Conservation (phyloP, 1,140 invertebrate species). For the Nasonia giraulti region DNA sequence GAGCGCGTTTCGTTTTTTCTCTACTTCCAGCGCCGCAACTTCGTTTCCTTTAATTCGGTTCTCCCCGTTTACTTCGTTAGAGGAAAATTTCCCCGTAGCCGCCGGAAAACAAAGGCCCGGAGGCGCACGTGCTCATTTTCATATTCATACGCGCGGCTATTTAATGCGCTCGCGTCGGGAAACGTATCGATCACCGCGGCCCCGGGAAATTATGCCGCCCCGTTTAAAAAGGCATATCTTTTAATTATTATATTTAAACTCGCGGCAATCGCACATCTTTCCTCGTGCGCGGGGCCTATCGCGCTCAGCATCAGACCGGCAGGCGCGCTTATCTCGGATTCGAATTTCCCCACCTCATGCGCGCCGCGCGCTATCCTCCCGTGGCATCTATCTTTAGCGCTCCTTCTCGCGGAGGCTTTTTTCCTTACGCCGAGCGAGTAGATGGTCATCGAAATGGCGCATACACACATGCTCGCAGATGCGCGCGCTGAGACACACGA, state of each 20-base stretch:
- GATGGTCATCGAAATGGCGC: constrained; percentile 46
- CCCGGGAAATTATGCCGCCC: neutral
- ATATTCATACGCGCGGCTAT: neutral
- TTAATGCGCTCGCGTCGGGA: too few relatives aligned
- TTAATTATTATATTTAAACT: constrained; percentile 48
- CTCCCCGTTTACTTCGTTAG: neutral
- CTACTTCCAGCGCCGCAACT: neutral
- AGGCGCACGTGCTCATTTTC: neutral
- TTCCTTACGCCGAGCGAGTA: constrained; percentile 1
- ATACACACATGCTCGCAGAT: neutral
- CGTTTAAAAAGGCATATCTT: constrained; percentile 32
- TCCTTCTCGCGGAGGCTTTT: neutral
- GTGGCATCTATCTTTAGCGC: constrained; percentile 24
- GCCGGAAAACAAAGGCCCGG: neutral
- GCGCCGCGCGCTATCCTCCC: constrained; percentile 8
- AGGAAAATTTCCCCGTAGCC: neutral
- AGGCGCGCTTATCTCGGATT: constrained; percentile 29
- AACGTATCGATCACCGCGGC: neutral
- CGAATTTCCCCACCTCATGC: constrained; percentile 36
- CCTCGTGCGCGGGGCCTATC: constrained; percentile 11
- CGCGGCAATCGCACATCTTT: constrained; percentile 36
- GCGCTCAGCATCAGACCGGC: neutral
- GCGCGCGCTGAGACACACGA: neutral
- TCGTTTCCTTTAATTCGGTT: constrained; percentile 27
- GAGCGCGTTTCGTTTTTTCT: constrained; percentile 14